phyloP scores from a whole-genome alignment of 2,113 vertebrate species.

The Gadus chalcogrammus region DNA sequence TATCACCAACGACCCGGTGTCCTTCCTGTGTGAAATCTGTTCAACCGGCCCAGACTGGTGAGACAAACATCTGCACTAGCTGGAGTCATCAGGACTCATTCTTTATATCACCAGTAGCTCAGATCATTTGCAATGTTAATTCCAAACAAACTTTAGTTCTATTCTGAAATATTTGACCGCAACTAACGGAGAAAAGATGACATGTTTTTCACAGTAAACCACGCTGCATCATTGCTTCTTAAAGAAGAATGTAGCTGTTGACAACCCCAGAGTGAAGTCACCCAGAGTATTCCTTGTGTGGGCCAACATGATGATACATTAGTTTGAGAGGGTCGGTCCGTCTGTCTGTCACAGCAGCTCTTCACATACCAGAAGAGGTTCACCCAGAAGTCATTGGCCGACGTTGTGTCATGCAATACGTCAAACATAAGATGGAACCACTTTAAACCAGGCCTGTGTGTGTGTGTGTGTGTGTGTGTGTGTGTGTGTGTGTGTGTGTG shows the following conservation, averaged over 20 bases:
- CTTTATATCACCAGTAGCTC: no score
- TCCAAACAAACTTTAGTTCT: neutral
- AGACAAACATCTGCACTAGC: no score
- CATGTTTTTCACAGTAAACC: no score
- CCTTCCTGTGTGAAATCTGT: no score
- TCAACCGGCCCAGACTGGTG: no score
- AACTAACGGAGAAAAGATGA: neutral
- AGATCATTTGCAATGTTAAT: no score
- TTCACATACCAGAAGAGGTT: conserved; percentile 7
- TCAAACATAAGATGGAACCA: neutral
- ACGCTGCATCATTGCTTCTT: no score
- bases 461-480: conserved; percentile 6
- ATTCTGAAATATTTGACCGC: neutral
- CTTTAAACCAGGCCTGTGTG: neutral
- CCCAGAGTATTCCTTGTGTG: neutral
- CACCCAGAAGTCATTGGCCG: conserved; percentile 5
- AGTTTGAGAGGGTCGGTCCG: neutral
- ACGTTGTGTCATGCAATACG: neutral
- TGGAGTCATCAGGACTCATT: no score
- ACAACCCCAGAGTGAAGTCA: neutral
- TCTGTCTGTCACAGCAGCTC: conserved; percentile 4
- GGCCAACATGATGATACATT: neutral
- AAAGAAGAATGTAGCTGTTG: neutral
- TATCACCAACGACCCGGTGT: no score
- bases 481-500: neutral